phyloP scores from a whole-genome alignment of 2,888 invertebrate species.

The Stratiomys singularior region DNA sequence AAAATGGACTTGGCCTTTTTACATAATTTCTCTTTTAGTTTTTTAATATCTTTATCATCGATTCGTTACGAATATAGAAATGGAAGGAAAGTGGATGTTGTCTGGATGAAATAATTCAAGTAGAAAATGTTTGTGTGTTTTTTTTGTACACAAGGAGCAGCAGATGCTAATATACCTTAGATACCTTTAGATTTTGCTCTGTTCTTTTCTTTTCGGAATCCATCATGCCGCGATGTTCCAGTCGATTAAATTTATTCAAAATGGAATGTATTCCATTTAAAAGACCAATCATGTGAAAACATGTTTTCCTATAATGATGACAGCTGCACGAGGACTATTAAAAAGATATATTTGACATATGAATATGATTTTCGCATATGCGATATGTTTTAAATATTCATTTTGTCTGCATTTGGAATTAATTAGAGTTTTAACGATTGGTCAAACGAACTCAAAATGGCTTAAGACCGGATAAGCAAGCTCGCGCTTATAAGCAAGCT shows the following conservation, averaged over 20 bases:
- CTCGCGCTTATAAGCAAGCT: too few relatives aligned
- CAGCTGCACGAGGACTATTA: slow-evolving; percentile 3
- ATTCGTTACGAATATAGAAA: not conserved
- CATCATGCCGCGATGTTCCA: not conserved
- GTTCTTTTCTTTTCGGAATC: not conserved
- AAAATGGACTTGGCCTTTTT: not conserved
- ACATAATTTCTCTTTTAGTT: slow-evolving; percentile 30
- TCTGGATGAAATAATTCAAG: not conserved
- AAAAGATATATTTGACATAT: not conserved
- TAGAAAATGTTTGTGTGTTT: not conserved
- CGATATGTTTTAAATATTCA: too few relatives aligned
- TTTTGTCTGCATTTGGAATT: too few relatives aligned
- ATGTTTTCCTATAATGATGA: not conserved
- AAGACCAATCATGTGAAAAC: not conserved
- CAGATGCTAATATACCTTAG: not conserved
- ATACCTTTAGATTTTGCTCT: not conserved
- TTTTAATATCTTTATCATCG: slow-evolving; percentile 9
- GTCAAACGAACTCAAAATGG: too few relatives aligned
- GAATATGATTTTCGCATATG: too few relatives aligned
- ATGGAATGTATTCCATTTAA: not conserved
- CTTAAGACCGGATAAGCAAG: too few relatives aligned
- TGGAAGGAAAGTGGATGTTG: not conserved
- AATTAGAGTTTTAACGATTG: too few relatives aligned
- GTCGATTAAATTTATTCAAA: slow-evolving; percentile 1
- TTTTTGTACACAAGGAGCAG: too few relatives aligned